Percentiles rank a stretch among this genome's conserved stretches.
Conservation (phyloP, 2,113 vertebrate genomes). For the Conger conger region DNA sequence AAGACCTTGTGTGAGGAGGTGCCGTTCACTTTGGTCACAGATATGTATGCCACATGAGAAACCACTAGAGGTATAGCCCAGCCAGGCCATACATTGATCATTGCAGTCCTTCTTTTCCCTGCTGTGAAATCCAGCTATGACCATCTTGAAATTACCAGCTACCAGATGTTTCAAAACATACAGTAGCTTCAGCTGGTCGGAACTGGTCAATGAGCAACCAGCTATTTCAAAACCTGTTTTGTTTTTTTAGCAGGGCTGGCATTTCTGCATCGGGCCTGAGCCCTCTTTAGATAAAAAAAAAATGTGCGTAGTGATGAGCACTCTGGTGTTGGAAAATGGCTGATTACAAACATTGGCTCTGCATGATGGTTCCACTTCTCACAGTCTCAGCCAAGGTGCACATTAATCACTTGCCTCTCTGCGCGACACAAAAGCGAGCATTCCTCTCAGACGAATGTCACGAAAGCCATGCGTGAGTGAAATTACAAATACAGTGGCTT, state of each 20-base stretch:
- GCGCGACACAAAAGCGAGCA: neutral
- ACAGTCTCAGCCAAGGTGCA: neutral
- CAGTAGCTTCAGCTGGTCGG: no score
- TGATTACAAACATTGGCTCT: neutral
- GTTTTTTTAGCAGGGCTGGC: no score
- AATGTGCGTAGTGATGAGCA: neutral
- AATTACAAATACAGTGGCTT: no score
- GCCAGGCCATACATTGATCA: neutral
- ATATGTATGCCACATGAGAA: neutral
- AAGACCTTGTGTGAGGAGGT: no score
- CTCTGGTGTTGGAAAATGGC: neutral
- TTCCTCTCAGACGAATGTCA: neutral
- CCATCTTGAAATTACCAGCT: no score
- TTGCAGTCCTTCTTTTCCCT: no score
- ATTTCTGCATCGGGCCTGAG: neutral
- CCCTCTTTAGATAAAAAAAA: neutral
- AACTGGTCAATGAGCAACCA: no score
- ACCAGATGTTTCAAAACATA: no score
- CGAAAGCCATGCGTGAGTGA: neutral
- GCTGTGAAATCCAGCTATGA: no score
- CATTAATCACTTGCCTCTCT: neutral
- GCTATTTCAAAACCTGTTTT: no score
- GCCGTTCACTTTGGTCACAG: neutral
- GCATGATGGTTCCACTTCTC: neutral
- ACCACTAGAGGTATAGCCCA: neutral